phyloP scores from a whole-genome alignment of 64 coral and sea anemone genomes.

The Porites lutea region DNA sequence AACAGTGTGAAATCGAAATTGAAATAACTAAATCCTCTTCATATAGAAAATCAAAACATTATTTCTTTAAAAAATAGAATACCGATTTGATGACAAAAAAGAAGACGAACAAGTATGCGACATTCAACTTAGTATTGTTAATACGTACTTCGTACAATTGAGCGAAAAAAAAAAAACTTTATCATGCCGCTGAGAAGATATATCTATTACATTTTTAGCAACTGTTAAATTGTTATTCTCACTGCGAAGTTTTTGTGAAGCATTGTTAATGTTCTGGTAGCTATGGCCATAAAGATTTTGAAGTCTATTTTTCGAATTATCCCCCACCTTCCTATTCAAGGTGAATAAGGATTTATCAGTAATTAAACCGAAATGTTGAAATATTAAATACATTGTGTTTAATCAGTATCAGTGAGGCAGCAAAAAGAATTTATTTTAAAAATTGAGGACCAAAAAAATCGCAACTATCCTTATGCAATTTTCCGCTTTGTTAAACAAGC shows the following conservation, averaged over 20 bases:
- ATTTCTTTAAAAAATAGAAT: neutral
- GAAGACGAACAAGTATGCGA: too few relatives aligned
- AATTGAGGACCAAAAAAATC: neutral
- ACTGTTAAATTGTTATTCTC: constrained; percentile 20
- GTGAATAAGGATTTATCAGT: neutral
- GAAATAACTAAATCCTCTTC: constrained; percentile 16
- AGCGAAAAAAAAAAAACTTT: neutral
- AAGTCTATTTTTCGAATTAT: neutral
- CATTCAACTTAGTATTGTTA: too few relatives aligned
- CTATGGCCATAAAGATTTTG: neutral
- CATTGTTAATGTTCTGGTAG: too few relatives aligned
- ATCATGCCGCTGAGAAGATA: neutral
- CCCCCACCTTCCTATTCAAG: neutral
- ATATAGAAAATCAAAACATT: constrained; percentile 3
- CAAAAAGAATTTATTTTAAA: neutral
- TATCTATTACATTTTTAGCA: constrained; percentile 7
- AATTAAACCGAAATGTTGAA: neutral
- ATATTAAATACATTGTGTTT: neutral
- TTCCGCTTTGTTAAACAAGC: constrained; percentile 39
- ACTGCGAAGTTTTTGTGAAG: neutral
- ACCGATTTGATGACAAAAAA: neutral
- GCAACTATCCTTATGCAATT: neutral
- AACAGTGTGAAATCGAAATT: constrained; percentile 51
- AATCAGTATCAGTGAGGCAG: too few relatives aligned
- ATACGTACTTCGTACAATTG: too few relatives aligned